Evolutionary conservation across 2,113 vertebrate genomes (phyloP).

Genomic region (Psilopsiagon aurifrons): DNA sequence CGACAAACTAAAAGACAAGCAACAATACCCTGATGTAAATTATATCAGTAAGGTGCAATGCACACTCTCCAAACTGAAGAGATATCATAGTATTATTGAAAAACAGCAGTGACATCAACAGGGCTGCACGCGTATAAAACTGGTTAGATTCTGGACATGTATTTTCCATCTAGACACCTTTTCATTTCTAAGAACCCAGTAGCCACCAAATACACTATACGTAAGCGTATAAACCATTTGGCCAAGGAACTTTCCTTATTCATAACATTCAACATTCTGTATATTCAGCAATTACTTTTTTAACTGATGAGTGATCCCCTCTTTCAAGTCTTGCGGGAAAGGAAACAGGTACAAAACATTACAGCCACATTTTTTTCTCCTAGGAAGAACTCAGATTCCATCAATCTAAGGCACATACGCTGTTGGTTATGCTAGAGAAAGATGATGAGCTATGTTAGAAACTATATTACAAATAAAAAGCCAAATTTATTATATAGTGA

Average conservation of each 20-base stretch:
- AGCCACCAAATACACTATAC: background rate
- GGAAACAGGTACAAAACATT: background rate
- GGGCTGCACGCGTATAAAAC: background rate
- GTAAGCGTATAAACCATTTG: background rate
- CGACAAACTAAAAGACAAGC: background rate
- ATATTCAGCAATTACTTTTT: background rate
- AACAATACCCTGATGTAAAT: background rate
- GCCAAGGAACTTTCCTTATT: background rate
- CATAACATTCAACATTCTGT: background rate
- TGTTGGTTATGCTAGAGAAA: background rate
- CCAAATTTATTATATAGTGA: background rate
- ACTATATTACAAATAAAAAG: background rate
- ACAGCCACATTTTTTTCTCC: background rate
- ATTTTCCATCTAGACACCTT: background rate
- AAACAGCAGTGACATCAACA: background rate
- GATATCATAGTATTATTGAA: background rate
- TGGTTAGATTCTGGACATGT: background rate
- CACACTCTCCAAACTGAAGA: background rate
- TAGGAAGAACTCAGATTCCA: background rate
- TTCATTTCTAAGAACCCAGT: background rate
- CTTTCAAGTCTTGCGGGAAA: background rate
- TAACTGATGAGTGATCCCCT: background rate
- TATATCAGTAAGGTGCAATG: background rate
- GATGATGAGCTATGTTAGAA: background rate
- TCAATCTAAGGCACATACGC: background rate